Conservation (phyloP, 2,113 vertebrate species). For the Stigmatopora argus region DNA sequence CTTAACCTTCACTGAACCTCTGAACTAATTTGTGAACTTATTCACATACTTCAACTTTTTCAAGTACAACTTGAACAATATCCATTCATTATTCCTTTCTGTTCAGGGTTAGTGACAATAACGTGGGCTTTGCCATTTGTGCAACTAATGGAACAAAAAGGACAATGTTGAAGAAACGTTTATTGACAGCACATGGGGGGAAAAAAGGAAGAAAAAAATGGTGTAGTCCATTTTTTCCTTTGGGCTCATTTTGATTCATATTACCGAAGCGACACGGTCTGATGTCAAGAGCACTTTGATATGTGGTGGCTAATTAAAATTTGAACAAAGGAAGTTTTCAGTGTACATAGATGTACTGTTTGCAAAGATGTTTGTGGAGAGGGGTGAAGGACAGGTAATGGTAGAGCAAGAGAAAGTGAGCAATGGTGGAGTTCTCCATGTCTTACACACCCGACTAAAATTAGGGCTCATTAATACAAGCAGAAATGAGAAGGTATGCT, state of each 20-base stretch:
- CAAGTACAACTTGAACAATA: background rate
- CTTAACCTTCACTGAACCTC: too few species aligned
- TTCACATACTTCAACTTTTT: too few species aligned
- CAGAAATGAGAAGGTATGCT: slow-evolving; percentile 39
- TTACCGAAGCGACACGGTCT: slow-evolving; percentile 37
- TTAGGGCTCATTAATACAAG: slow-evolving; percentile 52
- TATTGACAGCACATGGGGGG: slow-evolving; percentile 36
- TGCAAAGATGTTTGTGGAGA: background rate
- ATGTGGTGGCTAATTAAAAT: slow-evolving; percentile 64
- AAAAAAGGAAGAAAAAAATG: slow-evolving; percentile 24
- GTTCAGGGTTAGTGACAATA: background rate
- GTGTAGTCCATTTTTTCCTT: slow-evolving; percentile 48
- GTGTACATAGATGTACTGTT: slow-evolving; percentile 23
- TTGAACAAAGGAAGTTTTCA: slow-evolving; percentile 65
- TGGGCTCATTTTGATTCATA: slow-evolving; percentile 39
- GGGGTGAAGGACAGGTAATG: slow-evolving; percentile 24
- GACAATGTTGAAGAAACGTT: slow-evolving; percentile 33
- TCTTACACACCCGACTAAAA: slow-evolving; percentile 34
- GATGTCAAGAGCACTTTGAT: slow-evolving; percentile 60
- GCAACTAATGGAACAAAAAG: slow-evolving; percentile 18
- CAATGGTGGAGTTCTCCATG: slow-evolving; percentile 34
- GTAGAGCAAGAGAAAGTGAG: slow-evolving; percentile 36
- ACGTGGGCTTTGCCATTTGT: background rate
- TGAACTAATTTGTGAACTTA: too few species aligned
- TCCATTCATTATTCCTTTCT: background rate